Evolutionary conservation across 2,113 vertebrate genomes (phyloP).

Genomic region (Cyphomyrus plagiostoma): DNA sequence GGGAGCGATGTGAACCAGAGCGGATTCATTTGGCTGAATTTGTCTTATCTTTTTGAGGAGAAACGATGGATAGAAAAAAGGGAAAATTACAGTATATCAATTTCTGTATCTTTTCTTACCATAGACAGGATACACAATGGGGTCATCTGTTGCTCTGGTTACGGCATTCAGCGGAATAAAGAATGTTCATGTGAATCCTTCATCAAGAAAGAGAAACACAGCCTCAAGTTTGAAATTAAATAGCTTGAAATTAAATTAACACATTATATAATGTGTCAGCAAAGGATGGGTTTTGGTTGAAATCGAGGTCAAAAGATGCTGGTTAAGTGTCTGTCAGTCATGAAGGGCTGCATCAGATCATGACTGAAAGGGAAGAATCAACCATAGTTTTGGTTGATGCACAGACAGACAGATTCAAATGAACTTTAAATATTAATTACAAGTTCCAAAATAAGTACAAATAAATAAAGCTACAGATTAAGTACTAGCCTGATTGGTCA

Average conservation of each 20-base stretch:
- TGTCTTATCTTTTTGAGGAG: background rate
- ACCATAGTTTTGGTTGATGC: background rate
- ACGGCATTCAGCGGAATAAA: background rate
- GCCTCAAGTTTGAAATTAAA: background rate
- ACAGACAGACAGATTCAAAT: background rate
- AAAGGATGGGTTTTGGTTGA: background rate
- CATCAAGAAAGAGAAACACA: background rate
- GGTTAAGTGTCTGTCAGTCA: background rate
- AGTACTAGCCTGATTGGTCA: background rate
- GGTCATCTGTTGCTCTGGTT: slow-evolving; percentile 12
- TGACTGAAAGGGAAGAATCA: background rate
- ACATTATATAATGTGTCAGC: background rate
- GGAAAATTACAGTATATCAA: background rate
- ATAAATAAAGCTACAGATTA: too few species aligned
- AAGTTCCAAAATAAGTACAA: too few species aligned
- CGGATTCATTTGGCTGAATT: background rate
- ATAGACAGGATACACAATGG: background rate
- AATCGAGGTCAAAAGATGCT: background rate
- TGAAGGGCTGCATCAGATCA: background rate
- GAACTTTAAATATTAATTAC: too few species aligned
- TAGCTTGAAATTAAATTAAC: slow-evolving; percentile 13
- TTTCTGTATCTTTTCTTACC: background rate
- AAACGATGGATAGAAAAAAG: background rate
- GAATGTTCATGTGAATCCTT: background rate
- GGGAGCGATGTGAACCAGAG: background rate